Percentiles rank a stretch among this genome's conserved stretches.
These are phyloP conservation scores for Scaptomyza cyrtandrae DNA, from an alignment of 2,888 invertebrate species.

Conservation along the genomic window DNA sequence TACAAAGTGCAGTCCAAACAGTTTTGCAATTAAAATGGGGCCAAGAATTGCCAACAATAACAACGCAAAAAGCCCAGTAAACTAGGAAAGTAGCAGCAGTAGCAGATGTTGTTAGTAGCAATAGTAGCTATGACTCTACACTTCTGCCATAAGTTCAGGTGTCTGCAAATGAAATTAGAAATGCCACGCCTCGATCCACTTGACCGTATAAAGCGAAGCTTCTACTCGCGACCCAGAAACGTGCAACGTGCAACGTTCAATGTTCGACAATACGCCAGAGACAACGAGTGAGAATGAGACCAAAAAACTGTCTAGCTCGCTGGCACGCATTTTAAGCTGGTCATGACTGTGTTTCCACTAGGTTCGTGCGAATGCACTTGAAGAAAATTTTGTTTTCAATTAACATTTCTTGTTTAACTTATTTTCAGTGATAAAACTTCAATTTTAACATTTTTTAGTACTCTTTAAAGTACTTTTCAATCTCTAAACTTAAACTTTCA, in stretches of 20 bases:
- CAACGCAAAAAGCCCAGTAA: constrained; percentile 33
- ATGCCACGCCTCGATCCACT: constrained; percentile 40
- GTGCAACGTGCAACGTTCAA: constrained; percentile 54
- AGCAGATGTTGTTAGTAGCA: background rate
- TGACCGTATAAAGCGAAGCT: constrained; percentile 45
- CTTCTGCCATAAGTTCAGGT: constrained; percentile 41
- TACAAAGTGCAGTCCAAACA: constrained; percentile 73
- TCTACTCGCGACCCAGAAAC: constrained; percentile 55
- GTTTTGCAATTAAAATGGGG: constrained; percentile 74
- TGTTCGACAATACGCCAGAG: constrained; percentile 36
- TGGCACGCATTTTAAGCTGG: constrained; percentile 23
- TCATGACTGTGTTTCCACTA: constrained; percentile 22
- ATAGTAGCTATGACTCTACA: background rate
- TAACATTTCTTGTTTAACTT: too few species aligned
- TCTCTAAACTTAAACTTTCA: too few species aligned
- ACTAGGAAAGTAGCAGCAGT: constrained; percentile 17
- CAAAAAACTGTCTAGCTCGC: background rate
- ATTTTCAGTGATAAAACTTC: too few species aligned
- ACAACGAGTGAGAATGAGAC: constrained; percentile 8
- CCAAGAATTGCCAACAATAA: constrained; percentile 47
- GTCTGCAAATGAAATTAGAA: constrained; percentile 65
- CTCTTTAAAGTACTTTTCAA: background rate
- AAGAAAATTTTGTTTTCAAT: too few species aligned
- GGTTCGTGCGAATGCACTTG: constrained; percentile 32
- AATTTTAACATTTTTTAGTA: background rate